Evolutionary conservation across 2,888 invertebrate genomes (phyloP), one percentile per base, ranked within the genome.

Genomic region (Philaethria dido): DNA sequence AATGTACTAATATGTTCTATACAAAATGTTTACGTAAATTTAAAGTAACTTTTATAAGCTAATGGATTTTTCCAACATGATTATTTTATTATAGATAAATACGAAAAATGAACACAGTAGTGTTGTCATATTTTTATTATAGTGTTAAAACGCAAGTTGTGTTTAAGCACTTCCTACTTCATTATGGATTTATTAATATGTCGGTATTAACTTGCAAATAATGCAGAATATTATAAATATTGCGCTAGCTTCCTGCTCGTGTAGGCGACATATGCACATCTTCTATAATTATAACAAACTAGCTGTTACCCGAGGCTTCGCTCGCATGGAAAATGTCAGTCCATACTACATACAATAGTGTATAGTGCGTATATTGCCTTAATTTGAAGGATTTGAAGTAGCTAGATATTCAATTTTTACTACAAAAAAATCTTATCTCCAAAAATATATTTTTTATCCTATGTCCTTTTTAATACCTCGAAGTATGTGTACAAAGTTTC

Each of bases 51-150:
- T 57, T 25, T 5, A 16, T 9, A 11, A 42, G 9, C 22, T 22
- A n/a, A n/a, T n/a, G 57, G n/a, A 22, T 47, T 42, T 48, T 47
- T 48, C 47, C 57, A 36, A 13, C 1, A 22, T 45, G 6, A n/a
- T 33, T 33, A 8, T 8, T 8, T 20, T 18, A 42, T 54, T 63
- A 42, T 44, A 29, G 5, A 42, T 42, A 52, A 45, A 64, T 62
- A 55, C 45, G 25, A 57, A 42, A 48, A 57, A 64, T 42, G 33
- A 60, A 16, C 66, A 55, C 50, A 25, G 55, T 39, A 59, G 59
- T 62, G 64, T 77, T 57, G 80, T 78, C 77, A 80, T 68, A 72
- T 71, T 78, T 84, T 83, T 85, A 85, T 84, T 72, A 72, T 61
- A 59, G 69, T 79, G 81, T 75, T 78, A 84, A 84, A 83, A 82